A percentile compares a stretch with the other conserved stretches of the same genome.
Conservation (phyloP, 2,113 vertebrate genomes). For the Butorides virescens region DNA sequence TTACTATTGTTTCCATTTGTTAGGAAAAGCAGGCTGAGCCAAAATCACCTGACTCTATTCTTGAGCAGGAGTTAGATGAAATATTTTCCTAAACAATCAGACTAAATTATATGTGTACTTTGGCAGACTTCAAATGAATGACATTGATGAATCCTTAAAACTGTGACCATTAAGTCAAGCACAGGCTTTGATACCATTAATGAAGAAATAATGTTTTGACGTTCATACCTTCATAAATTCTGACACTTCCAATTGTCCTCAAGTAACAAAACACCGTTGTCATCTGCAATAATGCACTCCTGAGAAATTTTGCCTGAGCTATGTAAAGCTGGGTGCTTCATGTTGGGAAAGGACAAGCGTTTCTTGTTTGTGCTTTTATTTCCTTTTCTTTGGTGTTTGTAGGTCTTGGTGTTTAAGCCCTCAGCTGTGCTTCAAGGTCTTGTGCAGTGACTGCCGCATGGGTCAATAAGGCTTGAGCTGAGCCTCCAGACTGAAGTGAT, state of each 20-base stretch:
- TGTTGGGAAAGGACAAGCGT: not conserved
- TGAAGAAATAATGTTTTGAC: slow-evolving; percentile 32
- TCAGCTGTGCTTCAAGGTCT: not conserved
- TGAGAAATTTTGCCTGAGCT: not conserved
- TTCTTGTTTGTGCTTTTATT: not conserved
- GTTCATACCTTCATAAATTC: not conserved
- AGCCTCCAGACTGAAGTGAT: not conserved
- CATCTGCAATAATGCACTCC: not conserved
- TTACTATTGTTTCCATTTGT: not conserved
- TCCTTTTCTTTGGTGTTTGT: not conserved
- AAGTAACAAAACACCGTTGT: not conserved
- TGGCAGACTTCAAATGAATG: slow-evolving; percentile 27
- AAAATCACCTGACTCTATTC: not conserved
- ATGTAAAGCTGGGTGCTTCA: rapidly evolving
- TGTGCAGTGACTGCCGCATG: not conserved
- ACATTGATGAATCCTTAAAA: slow-evolving; percentile 24
- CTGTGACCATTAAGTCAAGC: slow-evolving; percentile 31
- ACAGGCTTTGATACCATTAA: slow-evolving; percentile 10
- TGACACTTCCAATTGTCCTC: slow-evolving; percentile 1
- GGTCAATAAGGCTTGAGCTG: slow-evolving; percentile 26
- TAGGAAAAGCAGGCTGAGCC: not conserved
- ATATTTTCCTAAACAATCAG: slow-evolving; percentile 36
- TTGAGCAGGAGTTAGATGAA: slow-evolving; percentile 11
- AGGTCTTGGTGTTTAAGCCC: not conserved
- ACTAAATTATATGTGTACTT: slow-evolving; percentile 36